Evolutionary conservation across 2,797 vertebrate species (phyloP).

Genomic region (Simalia tracyae): DNA sequence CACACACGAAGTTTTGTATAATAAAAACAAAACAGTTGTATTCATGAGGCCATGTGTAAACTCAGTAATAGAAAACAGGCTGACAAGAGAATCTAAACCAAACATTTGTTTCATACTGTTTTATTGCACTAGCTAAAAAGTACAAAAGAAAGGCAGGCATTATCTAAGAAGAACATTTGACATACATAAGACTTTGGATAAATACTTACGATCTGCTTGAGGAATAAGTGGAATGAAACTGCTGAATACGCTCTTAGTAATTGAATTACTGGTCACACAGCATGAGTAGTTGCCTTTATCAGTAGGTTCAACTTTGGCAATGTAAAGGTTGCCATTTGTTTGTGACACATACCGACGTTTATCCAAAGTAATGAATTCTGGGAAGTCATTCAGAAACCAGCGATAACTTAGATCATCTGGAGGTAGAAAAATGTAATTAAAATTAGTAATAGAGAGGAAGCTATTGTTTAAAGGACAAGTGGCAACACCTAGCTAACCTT

Average conservation of each 20-base stretch:
- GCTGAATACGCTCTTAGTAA: constrained; percentile 98
- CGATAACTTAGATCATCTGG: constrained; percentile 93
- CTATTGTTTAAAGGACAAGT: background rate
- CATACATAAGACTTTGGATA: background rate
- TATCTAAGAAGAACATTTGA: background rate
- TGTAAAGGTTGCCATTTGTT: constrained; percentile 94
- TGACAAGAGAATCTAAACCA: background rate
- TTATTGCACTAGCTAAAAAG: constrained; percentile 6
- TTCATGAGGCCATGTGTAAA: background rate
- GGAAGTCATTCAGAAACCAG: constrained; percentile 98
- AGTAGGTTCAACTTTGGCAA: constrained; percentile 89
- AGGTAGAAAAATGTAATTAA: constrained; percentile 52
- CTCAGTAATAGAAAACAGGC: background rate
- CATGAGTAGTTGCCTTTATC: constrained; percentile 98
- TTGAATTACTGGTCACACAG: constrained; percentile 91
- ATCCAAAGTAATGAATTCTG: constrained; percentile 89
- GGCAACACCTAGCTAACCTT: background rate
- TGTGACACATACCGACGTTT: constrained; percentile 93
- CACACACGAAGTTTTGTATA: background rate
- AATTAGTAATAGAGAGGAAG: constrained; percentile 38
- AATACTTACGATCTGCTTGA: constrained; percentile 85
- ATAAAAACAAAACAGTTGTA: background rate
- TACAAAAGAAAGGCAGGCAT: background rate
- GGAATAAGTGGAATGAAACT: constrained; percentile 95
- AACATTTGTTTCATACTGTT: background rate